Evolutionary conservation across 2,888 invertebrate species (phyloP).

Genomic region (Thecocarcelia acutangulata): DNA sequence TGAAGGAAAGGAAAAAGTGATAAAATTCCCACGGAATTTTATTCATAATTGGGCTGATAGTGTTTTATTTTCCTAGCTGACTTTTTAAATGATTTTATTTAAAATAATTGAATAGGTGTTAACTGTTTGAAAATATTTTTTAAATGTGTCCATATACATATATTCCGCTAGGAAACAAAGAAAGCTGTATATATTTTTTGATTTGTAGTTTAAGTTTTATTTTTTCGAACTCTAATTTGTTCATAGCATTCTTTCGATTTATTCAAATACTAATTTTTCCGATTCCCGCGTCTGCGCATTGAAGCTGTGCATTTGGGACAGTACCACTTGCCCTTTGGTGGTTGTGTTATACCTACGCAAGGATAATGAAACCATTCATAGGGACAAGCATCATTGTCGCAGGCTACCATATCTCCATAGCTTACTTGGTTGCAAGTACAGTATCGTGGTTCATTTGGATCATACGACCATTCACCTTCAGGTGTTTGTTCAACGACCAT

Average conservation of each 20-base stretch:
- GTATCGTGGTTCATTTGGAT: constrained; percentile 97
- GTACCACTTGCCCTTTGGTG: constrained; percentile 99
- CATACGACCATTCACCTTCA: constrained; percentile 94
- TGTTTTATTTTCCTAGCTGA: too few species aligned
- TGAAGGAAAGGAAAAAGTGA: too few species aligned
- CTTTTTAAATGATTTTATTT: too few species aligned
- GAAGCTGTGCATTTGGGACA: constrained; percentile 96
- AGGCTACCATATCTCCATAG: constrained; percentile 99
- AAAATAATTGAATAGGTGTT: too few species aligned
- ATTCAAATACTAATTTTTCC: constrained; percentile 85
- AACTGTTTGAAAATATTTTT: too few species aligned
- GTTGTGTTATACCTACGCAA: constrained; percentile 97
- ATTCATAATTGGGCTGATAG: too few species aligned
- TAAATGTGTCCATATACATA: too few species aligned
- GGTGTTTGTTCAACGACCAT: constrained; percentile 80
- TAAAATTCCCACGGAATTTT: too few species aligned
- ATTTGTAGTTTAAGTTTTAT: not conserved
- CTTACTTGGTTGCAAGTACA: constrained; percentile 98
- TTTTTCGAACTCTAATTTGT: constrained; percentile 6
- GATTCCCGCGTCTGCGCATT: constrained; percentile 91
- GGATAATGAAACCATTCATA: constrained; percentile 99
- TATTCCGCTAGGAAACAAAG: too few species aligned
- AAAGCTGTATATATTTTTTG: too few species aligned
- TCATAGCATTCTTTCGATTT: constrained; percentile 6
- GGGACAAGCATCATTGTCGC: constrained; percentile 98